Evolutionary conservation across 1,140 invertebrate species (phyloP), one percentile per base, ranked within the genome.

Genomic region (Lineus longissimus): DNA sequence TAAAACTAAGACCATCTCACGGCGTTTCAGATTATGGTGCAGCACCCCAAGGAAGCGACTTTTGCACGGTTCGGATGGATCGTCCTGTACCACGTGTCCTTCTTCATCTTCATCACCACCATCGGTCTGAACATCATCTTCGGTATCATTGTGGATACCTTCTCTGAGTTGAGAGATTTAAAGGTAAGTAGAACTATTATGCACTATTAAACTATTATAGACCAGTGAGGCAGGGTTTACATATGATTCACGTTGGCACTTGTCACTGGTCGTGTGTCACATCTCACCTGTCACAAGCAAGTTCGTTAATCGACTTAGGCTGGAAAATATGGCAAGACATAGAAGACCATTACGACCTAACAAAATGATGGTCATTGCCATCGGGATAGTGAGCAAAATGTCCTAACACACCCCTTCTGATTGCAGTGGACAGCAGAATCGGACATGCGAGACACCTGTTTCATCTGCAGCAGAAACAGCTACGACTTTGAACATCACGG

Each of bases 101-200:
- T 82, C 75, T 82, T 82, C 69, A 80, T 82, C 63, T 78, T 80
- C 72, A 80, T 82, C 65, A 78, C 79, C 23, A 81, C 80, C 56
- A 82, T 82, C 67, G 80, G 80, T 55, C 71, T 82, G 11, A 82
- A 81, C 73, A 80, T 82, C 62, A 81, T 82, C 68, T 81, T 82
- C 65, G 80, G 80, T 76, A 82, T 82, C 71, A 81, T 82, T 62
- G 80, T 82, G 0, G 80, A 82, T 67, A 82, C 80, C 9, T 82
- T 82, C 70, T 81, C 79, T 7, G 79, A 82, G 62, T 75, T 81
- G 29, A 73, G 80, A 65, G 79, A 82, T 65, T 68, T 80, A 2
- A 82, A 82, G 76, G 80, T 81, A 65, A 64, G 27, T 25, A 40
- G 1, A 55, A 33, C 1, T 9, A 41, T 33, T n/a, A n/a, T n/a